Percentiles rank a stretch among this genome's conserved stretches.
Conservation (phyloP, 2,113 vertebrate genomes). For the Gnathonemus echidnorhynchus region DNA sequence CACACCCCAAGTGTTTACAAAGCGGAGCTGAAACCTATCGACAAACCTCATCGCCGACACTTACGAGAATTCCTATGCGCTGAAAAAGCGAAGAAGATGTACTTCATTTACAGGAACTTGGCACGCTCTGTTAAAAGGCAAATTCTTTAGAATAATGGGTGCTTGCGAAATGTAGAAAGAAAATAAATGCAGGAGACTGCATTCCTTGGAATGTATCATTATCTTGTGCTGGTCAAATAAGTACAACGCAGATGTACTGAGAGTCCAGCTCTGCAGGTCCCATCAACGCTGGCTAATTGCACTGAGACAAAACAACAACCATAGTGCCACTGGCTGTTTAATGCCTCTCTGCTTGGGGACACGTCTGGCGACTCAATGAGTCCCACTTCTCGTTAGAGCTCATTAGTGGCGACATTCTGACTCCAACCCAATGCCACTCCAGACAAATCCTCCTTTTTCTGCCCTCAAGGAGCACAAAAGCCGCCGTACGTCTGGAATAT, state of each 20-base stretch:
- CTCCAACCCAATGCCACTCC: neutral
- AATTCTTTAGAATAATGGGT: constrained; percentile 18
- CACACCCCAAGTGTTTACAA: neutral
- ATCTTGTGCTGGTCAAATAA: constrained; percentile 27
- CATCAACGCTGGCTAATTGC: neutral
- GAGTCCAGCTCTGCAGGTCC: neutral
- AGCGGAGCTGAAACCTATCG: neutral
- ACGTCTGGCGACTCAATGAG: neutral
- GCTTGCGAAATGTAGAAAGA: constrained; percentile 19
- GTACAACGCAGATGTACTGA: neutral
- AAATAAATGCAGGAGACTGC: constrained; percentile 34
- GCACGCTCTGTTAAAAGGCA: neutral
- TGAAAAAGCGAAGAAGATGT: neutral
- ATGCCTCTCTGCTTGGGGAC: neutral
- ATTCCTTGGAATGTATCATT: constrained; percentile 56
- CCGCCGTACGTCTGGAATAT: neutral
- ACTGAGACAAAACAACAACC: neutral
- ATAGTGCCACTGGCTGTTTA: neutral
- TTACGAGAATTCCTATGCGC: neutral
- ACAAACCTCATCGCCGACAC: neutral
- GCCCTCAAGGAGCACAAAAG: neutral
- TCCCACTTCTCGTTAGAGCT: neutral
- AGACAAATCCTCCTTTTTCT: neutral
- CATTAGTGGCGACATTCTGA: neutral
- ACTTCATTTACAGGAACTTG: constrained; percentile 17